Conservation (phyloP, 2,797 vertebrate genomes). For the Hylomyscus alleni region DNA sequence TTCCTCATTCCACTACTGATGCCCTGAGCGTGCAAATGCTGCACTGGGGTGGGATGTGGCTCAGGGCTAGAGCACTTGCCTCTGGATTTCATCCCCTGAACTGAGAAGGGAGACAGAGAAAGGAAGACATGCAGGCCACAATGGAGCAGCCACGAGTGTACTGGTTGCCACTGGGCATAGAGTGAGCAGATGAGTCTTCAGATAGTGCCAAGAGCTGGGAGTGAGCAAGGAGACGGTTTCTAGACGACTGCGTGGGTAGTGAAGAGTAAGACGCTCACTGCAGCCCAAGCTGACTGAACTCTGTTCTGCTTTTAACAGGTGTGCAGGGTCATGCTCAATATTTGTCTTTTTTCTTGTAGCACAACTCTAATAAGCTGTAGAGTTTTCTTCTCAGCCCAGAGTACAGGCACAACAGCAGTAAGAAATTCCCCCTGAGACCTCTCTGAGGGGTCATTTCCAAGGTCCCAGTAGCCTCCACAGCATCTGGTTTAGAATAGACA, state of each 20-base stretch:
- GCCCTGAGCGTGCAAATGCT: not conserved
- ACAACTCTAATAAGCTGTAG: not conserved
- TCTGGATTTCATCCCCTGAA: not conserved
- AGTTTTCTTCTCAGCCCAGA: conserved; percentile 45
- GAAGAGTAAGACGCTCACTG: not conserved
- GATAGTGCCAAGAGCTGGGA: not conserved
- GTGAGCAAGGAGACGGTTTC: not conserved
- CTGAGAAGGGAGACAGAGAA: not conserved
- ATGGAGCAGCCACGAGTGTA: not conserved
- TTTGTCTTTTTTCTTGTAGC: not conserved
- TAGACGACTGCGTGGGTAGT: not conserved
- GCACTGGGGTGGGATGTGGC: not conserved
- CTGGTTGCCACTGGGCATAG: not conserved
- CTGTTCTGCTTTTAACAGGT: not conserved
- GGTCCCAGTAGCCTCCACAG: not conserved
- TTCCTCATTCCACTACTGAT: not conserved
- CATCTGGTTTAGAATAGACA: not conserved
- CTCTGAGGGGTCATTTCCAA: not conserved
- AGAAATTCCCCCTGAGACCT: not conserved
- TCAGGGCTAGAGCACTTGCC: not conserved
- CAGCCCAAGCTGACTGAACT: not conserved
- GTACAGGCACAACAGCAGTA: not conserved
- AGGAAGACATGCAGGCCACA: not conserved
- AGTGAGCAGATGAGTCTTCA: not conserved
- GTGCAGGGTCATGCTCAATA: not conserved